A percentile compares a stretch with the other conserved stretches of the same genome.
Evolutionary conservation across 2,113 vertebrate genomes (phyloP).

Genomic region (Illadopsis cleaveri): DNA sequence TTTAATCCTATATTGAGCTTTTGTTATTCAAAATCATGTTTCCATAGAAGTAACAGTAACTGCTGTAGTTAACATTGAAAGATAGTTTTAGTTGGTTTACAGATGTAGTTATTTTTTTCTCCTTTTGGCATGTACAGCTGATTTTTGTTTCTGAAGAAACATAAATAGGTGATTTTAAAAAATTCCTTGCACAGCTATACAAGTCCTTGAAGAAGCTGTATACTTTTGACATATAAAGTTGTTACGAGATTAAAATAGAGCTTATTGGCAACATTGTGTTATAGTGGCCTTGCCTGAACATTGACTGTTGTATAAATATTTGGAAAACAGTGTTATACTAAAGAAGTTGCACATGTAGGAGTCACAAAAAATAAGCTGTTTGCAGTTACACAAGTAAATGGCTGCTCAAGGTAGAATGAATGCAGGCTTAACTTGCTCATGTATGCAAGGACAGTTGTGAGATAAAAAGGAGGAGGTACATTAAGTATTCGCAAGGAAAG

Average conservation of each 20-base stretch:
- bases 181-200: not conserved
- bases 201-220: not conserved
- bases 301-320: not conserved
- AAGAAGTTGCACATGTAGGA: not conserved
- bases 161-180: not conserved
- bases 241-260: not conserved
- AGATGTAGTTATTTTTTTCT: not conserved
- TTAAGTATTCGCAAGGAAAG: not conserved
- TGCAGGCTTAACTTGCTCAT: not conserved
- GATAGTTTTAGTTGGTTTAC: not conserved
- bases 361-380: not conserved
- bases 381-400: not conserved
- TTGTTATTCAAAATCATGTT: not conserved
- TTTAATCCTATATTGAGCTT: not conserved
- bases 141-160: not conserved
- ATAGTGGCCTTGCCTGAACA: not conserved
- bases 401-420: not conserved
- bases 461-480: not conserved
- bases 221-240: not conserved
- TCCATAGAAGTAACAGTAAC: not conserved
- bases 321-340: not conserved
- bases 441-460: accelerated
- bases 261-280: not conserved
- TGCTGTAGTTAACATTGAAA: not conserved
- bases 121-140: not conserved